A percentile compares a stretch with the other conserved stretches of the same genome.
These are phyloP conservation scores for Choloepus didactylus DNA, from an alignment of 2,797 vertebrate species.

Conservation along the genomic window DNA sequence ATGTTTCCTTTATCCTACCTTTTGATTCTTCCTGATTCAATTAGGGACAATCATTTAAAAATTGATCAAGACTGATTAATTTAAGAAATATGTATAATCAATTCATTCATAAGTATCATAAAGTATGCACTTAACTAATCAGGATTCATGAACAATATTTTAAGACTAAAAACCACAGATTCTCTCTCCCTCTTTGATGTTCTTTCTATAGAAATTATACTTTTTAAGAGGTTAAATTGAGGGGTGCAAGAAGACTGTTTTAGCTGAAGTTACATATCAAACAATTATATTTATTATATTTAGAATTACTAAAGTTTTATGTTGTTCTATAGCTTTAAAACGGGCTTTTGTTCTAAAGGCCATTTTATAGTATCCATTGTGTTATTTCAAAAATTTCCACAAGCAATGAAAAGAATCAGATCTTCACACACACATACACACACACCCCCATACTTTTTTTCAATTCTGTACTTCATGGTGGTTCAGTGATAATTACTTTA, in stretches of 20 bases:
- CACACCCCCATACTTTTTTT: neutral
- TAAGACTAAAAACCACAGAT: conserved; percentile 50
- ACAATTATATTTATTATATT: conserved; percentile 62
- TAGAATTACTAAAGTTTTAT: neutral
- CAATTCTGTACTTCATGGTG: conserved; percentile 3
- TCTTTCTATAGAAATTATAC: conserved; percentile 65
- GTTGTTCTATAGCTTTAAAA: conserved; percentile 60
- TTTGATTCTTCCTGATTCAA: conserved; percentile 53
- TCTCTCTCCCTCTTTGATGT: conserved; percentile 55
- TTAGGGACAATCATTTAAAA: conserved; percentile 28
- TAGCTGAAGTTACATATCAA: conserved; percentile 68
- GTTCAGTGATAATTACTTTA: conserved; percentile 25
- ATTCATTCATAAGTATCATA: conserved; percentile 24
- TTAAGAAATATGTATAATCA: conserved; percentile 6
- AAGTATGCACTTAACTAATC: neutral
- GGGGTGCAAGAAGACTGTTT: conserved; percentile 66
- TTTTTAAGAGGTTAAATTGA: conserved; percentile 61
- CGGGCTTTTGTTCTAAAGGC: conserved; percentile 66
- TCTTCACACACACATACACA: neutral
- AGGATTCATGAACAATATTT: conserved; percentile 45
- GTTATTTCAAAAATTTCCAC: neutral
- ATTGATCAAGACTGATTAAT: conserved; percentile 23
- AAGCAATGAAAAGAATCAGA: neutral
- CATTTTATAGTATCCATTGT: neutral
- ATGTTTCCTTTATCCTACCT: conserved; percentile 46